Evolutionary conservation across 1,140 invertebrate species (phyloP).

Genomic region (Pinna nobilis): DNA sequence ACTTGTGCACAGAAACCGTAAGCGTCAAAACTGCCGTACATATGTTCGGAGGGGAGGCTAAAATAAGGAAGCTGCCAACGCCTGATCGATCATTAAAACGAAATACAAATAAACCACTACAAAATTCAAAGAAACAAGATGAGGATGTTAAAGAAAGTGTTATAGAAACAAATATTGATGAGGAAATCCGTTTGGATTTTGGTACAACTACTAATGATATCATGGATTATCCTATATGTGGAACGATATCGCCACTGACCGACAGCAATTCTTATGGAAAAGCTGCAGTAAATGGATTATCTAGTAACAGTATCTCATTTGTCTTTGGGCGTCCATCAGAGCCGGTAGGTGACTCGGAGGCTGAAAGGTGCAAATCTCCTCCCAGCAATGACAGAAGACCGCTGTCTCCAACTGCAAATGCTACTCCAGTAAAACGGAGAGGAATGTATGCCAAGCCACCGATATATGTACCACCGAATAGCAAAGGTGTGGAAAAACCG

Average conservation of each 20-base stretch:
- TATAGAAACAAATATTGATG: neutral
- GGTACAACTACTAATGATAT: constrained; percentile 16
- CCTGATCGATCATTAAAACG: constrained; percentile 16
- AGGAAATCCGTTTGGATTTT: no score
- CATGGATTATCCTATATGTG: constrained; percentile 42
- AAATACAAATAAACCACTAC: constrained; percentile 5
- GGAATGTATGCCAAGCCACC: constrained; percentile 24
- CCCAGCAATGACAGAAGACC: constrained; percentile 10
- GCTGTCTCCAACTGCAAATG: constrained; percentile 6
- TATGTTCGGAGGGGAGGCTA: constrained; percentile 42
- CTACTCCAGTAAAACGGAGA: neutral
- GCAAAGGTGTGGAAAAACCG: constrained; percentile 1
- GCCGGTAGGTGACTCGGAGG: constrained; percentile 11
- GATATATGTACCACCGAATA: constrained; percentile 5
- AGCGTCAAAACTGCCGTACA: constrained; percentile 29
- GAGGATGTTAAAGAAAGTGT: neutral
- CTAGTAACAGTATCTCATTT: constrained; percentile 37
- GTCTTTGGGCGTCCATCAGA: constrained; percentile 42
- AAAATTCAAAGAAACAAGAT: neutral
- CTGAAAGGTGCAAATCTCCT: constrained; percentile 23
- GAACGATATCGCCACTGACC: constrained; percentile 38
- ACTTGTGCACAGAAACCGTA: constrained; percentile 23
- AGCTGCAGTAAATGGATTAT: no score
- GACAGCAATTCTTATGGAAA: no score
- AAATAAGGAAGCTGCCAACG: constrained; percentile 42